phyloP scores from a whole-genome alignment of 2,888 invertebrate genomes.

The Nemoura dubitans region DNA sequence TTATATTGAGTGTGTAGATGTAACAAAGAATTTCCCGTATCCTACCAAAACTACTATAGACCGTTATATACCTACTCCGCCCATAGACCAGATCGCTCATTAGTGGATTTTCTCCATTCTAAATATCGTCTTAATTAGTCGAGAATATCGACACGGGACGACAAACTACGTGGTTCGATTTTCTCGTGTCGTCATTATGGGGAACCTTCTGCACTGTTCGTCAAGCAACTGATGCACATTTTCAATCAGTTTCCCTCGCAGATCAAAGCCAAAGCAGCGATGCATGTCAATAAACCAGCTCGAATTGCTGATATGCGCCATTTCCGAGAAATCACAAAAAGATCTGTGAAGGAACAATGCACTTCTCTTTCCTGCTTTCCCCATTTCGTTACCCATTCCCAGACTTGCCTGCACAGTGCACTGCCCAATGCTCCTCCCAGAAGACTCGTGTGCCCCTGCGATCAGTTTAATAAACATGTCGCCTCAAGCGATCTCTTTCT shows the following conservation, averaged over 20 bases:
- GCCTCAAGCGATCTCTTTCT: not conserved
- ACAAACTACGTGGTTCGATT: not conserved
- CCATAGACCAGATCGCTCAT: not conserved
- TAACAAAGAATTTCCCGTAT: not conserved
- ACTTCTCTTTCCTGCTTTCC: too few relatives aligned
- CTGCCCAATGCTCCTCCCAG: too few relatives aligned
- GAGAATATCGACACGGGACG: not conserved
- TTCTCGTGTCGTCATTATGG: not conserved
- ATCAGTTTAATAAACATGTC: not conserved
- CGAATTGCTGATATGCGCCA: too few relatives aligned
- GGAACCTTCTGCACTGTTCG: not conserved
- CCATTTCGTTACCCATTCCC: too few relatives aligned
- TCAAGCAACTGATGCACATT: not conserved
- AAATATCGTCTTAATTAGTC: constrained; percentile 7
- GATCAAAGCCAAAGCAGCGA: not conserved
- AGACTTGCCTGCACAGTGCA: too few relatives aligned
- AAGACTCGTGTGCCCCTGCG: not conserved
- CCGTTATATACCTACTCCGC: too few relatives aligned
- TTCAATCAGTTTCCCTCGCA: not conserved
- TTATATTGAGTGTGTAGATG: not conserved
- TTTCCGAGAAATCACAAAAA: too few relatives aligned
- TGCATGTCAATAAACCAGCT: not conserved
- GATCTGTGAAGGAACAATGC: too few relatives aligned
- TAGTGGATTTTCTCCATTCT: constrained; percentile 3
- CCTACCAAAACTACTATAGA: not conserved